Base-by-base conservation (phyloP, 2,888 invertebrate genomes). In the Epinotia demarniana region DNA sequence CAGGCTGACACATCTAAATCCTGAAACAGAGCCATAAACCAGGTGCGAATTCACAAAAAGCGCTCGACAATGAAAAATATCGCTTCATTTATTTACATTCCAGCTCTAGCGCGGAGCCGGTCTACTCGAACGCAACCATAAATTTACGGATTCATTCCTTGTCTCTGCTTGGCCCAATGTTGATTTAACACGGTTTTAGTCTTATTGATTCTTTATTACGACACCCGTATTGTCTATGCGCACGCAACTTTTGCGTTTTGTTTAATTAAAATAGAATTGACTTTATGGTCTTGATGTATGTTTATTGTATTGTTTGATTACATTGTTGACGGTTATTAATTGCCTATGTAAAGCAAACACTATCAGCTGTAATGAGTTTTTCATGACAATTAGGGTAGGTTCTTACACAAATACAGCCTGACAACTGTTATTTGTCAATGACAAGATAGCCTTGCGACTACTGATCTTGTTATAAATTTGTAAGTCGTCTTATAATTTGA, bases 181-280 rank as follows among this genome's bases (percentile, higher is more conserved):
- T 94, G 93, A 93, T 93, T 93, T 93, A 94, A 92, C 93, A 91
- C 89, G 92, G 93, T 93, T 93, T 93, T 93, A 93, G 92, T 91
- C 88, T 92, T 94, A 94, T 94, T 93, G 94, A 94, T 94, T 93
- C 93, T 93, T 93, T 93, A 92, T 91, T 90, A 90, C 90, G 90
- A 86, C 76, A 86, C 79, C 80, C 77, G 86, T 86, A 89, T 89
- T 92, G 93, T 92, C 91, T 89, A 87, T 86, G 87, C 89, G 90
- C 91, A 91, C 91, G 91, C 89, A 89, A 90, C 86, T 88, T 77
- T 73, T 69, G 76, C 77, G 75, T 73, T 77, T 81, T 80, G 82
- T 86, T 91, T 93, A 93, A 93, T 93, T 93, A 93, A 93, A 91
- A 89, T 88, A 85, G 85, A 85, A 84, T 87, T 81, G 86, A 69